These are phyloP conservation scores for Erannis defoliaria DNA, from an alignment of 2,888 invertebrate genomes.

Conservation along the genomic window DNA sequence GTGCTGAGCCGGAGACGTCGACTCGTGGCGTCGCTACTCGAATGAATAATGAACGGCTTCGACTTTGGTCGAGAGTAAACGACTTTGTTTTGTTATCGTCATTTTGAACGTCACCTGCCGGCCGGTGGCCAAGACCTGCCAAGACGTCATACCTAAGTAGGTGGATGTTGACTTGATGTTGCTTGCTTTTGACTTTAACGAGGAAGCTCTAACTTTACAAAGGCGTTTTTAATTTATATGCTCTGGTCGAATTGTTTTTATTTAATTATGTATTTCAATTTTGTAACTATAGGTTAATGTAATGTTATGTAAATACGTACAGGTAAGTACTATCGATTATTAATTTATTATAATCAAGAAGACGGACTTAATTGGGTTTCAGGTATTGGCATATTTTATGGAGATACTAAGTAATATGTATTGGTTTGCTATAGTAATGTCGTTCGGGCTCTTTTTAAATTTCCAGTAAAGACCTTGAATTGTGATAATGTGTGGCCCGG, in stretches of 20 bases:
- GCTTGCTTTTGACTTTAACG: background rate
- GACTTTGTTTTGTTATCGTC: constrained; percentile 34
- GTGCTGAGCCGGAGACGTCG: constrained; percentile 9
- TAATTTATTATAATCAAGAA: no score
- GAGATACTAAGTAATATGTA: no score
- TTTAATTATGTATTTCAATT: background rate
- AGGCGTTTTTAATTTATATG: background rate
- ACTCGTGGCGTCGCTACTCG: constrained; percentile 30
- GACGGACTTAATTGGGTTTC: no score
- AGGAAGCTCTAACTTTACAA: background rate
- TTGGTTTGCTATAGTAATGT: no score
- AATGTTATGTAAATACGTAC: no score
- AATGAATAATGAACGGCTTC: constrained; percentile 25
- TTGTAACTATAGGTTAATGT: background rate
- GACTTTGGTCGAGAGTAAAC: constrained; percentile 20
- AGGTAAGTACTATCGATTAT: no score
- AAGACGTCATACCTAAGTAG: background rate
- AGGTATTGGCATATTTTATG: no score
- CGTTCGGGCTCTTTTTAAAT: no score
- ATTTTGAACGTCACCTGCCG: constrained; percentile 2
- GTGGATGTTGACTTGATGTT: background rate
- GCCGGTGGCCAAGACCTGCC: constrained; percentile 2
- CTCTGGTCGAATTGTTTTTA: background rate
- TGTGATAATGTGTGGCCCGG: no score
- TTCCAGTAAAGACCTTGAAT: no score